These are phyloP conservation scores for Drosophila rubida DNA, from an alignment of 2,888 invertebrate genomes.

Conservation along the genomic window DNA sequence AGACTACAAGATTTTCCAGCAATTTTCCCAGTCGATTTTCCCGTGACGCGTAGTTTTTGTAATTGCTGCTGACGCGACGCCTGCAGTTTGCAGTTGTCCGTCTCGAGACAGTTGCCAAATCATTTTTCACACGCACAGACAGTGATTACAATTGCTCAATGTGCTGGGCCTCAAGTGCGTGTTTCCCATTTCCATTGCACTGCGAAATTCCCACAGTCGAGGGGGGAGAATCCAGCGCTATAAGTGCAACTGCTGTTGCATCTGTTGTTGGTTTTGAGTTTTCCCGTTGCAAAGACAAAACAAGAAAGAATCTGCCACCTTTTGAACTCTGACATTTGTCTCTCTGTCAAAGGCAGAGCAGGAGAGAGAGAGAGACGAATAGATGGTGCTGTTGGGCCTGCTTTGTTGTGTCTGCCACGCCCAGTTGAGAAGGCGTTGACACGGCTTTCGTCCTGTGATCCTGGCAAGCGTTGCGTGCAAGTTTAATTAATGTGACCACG, in stretches of 20 bases:
- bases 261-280: conserved; percentile 23
- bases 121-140: conserved; percentile 56
- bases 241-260: conserved; percentile 7
- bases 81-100: conserved; percentile 12
- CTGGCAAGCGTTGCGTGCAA: conserved; percentile 29
- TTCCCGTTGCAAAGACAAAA: conserved; percentile 37
- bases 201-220: conserved; percentile 50
- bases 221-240: conserved; percentile 38
- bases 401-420: conserved; percentile 27
- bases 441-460: conserved; percentile 18
- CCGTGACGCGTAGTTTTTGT: conserved; percentile 23
- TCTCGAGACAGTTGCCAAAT: conserved; percentile 50
- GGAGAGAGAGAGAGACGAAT: not conserved
- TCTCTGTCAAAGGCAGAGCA: not conserved
- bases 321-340: conserved; percentile 36
- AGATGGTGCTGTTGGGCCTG: conserved; percentile 1
- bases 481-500: conserved; percentile 31
- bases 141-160: conserved; percentile 35
- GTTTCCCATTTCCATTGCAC: conserved; percentile 49
- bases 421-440: conserved; percentile 24
- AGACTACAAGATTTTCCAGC: not conserved
- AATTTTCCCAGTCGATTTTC: conserved; percentile 41
- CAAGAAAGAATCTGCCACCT: conserved; percentile 31
- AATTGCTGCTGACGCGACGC: conserved; percentile 31
- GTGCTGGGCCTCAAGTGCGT: conserved; percentile 53